phyloP scores from a whole-genome alignment of 2,888 invertebrate genomes.

The Andrena dorsata region DNA sequence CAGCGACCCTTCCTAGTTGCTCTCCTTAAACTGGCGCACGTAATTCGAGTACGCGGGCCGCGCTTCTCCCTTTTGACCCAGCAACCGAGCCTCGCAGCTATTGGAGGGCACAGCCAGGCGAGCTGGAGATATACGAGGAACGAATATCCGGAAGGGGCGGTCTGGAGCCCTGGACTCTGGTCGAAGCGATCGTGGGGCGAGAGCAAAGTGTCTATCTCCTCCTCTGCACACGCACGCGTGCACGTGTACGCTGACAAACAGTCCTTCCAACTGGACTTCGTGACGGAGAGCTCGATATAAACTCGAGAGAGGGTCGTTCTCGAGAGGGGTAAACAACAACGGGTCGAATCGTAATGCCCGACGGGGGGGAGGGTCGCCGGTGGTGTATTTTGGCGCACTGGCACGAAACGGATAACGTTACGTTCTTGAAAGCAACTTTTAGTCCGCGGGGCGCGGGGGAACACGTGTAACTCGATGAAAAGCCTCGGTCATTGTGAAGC shows the following conservation, averaged over 20 bases:
- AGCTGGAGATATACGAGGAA: slow-evolving; percentile 74
- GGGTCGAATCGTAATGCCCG: slow-evolving; percentile 16
- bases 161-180: slow-evolving; percentile 73
- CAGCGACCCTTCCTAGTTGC: slow-evolving; percentile 17
- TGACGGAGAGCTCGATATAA: slow-evolving; percentile 46
- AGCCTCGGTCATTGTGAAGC: too few species aligned
- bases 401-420: slow-evolving; percentile 4
- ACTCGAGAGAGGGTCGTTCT: slow-evolving; percentile 32
- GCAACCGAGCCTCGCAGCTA: slow-evolving; percentile 36
- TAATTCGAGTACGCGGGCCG: slow-evolving; percentile 55
- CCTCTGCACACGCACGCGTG: slow-evolving; percentile 8
- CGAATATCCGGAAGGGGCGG: slow-evolving; percentile 79
- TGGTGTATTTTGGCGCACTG: slow-evolving; percentile 9
- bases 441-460: neutral
- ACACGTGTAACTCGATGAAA: too few species aligned
- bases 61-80: slow-evolving; percentile 53
- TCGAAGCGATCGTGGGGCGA: slow-evolving; percentile 59
- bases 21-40: slow-evolving; percentile 57
- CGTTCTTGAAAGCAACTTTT: neutral
- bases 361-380: neutral
- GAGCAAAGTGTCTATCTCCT: slow-evolving; percentile 32
- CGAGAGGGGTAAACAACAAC: slow-evolving; percentile 31
- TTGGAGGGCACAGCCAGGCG: slow-evolving; percentile 39
- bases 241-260: slow-evolving; percentile 57
- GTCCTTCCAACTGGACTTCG: slow-evolving; percentile 45